A percentile compares a stretch with the other conserved stretches of the same genome.
Conservation (phyloP, 2,113 vertebrate species). For the Perccottus glenii region DNA sequence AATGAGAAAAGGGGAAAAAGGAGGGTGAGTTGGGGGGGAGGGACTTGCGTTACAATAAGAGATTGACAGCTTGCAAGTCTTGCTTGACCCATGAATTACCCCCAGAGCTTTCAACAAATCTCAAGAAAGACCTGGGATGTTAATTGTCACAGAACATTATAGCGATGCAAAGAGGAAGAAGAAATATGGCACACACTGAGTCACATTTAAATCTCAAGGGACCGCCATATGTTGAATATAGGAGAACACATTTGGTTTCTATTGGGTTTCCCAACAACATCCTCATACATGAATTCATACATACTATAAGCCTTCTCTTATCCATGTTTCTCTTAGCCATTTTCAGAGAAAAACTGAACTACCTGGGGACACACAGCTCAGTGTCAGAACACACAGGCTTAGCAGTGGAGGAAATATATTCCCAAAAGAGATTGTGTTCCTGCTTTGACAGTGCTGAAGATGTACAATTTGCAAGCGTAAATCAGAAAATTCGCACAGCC, state of each 20-base stretch:
- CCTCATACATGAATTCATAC: conserved; percentile 64
- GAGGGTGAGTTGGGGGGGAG: conserved; percentile 43
- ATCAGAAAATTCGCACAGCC: conserved; percentile 72
- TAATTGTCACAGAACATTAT: conserved; percentile 77
- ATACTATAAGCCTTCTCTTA: conserved; percentile 55
- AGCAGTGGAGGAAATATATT: conserved; percentile 71
- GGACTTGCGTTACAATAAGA: conserved; percentile 72
- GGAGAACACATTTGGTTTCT: conserved; percentile 58
- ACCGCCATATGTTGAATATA: conserved; percentile 61
- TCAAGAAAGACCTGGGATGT: conserved; percentile 76
- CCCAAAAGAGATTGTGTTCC: conserved; percentile 73
- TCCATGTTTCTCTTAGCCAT: conserved; percentile 46
- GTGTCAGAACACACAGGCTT: conserved; percentile 48
- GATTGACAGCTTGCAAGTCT: conserved; percentile 84
- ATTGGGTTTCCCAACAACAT: conserved; percentile 45
- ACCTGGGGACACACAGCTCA: conserved; percentile 49
- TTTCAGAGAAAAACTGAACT: conserved; percentile 40
- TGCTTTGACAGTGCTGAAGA: conserved; percentile 69
- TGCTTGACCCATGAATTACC: conserved; percentile 85
- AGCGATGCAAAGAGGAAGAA: conserved; percentile 63
- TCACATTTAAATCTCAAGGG: conserved; percentile 64
- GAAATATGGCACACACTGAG: conserved; percentile 55
- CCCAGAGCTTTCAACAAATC: conserved; percentile 76
- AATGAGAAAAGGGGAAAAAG: conserved; percentile 39
- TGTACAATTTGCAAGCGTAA: conserved; percentile 73